Percentiles rank a stretch among this genome's conserved stretches.
Conservation (phyloP, 2,113 vertebrate genomes). For the Sylvia atricapilla region DNA sequence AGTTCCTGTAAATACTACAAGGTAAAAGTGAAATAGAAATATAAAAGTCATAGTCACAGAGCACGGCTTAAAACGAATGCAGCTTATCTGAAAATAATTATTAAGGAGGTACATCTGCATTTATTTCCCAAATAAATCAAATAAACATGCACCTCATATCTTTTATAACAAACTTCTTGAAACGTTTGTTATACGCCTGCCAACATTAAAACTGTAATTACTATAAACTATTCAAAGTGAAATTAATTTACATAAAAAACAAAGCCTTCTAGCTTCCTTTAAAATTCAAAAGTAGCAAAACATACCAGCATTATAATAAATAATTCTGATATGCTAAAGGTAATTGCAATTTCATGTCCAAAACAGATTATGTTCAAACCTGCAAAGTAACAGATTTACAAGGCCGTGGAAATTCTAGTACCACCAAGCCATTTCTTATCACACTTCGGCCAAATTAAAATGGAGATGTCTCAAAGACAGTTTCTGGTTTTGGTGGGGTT, state of each 20-base stretch:
- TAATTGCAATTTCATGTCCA: background rate
- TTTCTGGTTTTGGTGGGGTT: accelerated
- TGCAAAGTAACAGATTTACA: background rate
- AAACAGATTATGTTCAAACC: background rate
- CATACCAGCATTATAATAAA: background rate
- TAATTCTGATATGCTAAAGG: background rate
- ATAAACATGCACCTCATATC: background rate
- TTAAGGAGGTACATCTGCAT: background rate
- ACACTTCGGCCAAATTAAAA: background rate
- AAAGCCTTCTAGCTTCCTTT: background rate
- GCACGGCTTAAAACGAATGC: background rate
- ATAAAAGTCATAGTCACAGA: background rate
- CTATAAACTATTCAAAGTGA: background rate
- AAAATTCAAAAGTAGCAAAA: background rate
- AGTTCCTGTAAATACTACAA: background rate
- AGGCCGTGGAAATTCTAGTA: background rate
- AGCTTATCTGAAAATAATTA: background rate
- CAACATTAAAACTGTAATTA: background rate
- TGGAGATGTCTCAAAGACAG: background rate
- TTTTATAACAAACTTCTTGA: background rate
- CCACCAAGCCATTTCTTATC: background rate
- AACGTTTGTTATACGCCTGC: background rate
- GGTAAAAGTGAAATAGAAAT: background rate
- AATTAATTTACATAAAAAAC: background rate
- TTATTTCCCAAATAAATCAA: background rate